Evolutionary conservation across 2,888 invertebrate species (phyloP).

Genomic region (Steinernema carpocapsae): DNA sequence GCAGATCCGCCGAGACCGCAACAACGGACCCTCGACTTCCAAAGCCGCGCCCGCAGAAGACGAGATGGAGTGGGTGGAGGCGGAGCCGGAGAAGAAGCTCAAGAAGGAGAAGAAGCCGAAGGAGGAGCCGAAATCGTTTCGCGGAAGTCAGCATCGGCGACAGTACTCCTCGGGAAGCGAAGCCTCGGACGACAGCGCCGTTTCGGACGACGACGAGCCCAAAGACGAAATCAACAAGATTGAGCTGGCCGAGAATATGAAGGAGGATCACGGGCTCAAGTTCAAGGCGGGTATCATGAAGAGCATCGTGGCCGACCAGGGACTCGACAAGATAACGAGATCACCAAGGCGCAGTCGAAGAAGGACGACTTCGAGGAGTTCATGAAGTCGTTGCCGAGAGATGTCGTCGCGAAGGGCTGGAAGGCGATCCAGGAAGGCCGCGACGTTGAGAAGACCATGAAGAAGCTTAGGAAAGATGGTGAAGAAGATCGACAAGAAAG

Average conservation of each 20-base stretch:
- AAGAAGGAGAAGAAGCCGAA: conserved; percentile 36
- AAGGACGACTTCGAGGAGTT: conserved; percentile 8
- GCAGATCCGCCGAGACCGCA: conserved; percentile 48
- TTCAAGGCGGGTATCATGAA: conserved; percentile 51
- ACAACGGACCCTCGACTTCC: conserved; percentile 34
- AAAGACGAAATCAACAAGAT: conserved; percentile 48
- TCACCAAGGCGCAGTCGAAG: conserved; percentile 5
- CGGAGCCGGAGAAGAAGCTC: conserved; percentile 31
- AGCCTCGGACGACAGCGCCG: conserved; percentile 39
- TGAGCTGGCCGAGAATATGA: conserved; percentile 63
- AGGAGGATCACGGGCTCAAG: conserved; percentile 66
- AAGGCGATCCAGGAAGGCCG: background rate
- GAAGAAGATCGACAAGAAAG: conserved; percentile 47
- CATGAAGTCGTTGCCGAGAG: background rate
- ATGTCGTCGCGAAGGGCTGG: background rate
- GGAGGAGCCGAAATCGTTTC: background rate
- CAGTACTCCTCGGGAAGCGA: conserved; percentile 38
- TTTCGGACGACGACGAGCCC: conserved; percentile 51
- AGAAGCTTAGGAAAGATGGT: conserved; percentile 16
- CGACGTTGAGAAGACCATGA: conserved; percentile 1
- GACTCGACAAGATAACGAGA: background rate
- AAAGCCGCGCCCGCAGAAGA: background rate
- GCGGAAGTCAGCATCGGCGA: background rate
- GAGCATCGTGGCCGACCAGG: conserved; percentile 50
- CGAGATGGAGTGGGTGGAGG: conserved; percentile 20